Percentiles rank a stretch among this genome's conserved stretches.
Conservation (phyloP, 2,888 invertebrate genomes). For the Archips xylosteana region DNA sequence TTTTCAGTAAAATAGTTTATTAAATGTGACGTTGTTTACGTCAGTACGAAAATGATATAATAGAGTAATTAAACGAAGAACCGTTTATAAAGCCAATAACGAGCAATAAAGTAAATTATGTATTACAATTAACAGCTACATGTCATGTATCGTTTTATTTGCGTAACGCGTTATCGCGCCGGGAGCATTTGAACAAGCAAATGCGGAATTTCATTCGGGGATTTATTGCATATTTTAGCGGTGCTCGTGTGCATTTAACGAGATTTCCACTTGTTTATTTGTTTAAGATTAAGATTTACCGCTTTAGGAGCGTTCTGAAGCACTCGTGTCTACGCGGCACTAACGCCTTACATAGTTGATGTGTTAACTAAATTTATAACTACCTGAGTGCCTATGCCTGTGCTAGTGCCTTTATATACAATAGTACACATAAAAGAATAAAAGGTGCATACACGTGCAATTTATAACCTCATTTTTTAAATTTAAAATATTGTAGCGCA, state of each 20-base stretch:
- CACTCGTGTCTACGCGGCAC: constrained; percentile 9
- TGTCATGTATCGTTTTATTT: constrained; percentile 31
- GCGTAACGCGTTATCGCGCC: constrained; percentile 55
- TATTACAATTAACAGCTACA: constrained; percentile 18
- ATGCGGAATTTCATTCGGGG: constrained; percentile 46
- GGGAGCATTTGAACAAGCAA: constrained; percentile 53
- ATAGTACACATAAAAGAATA: no score
- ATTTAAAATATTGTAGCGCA: neutral
- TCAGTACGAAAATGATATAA: neutral
- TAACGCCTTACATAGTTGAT: neutral
- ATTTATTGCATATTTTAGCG: constrained; percentile 71
- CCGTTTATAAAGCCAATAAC: neutral
- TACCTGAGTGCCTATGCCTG: neutral
- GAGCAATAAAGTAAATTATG: constrained; percentile 4
- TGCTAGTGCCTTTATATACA: no score
- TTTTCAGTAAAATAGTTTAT: constrained; percentile 32
- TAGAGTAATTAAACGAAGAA: neutral
- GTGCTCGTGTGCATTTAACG: constrained; percentile 68
- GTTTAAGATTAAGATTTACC: constrained; percentile 35
- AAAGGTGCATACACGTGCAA: no score
- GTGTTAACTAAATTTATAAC: neutral
- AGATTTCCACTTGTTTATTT: constrained; percentile 44
- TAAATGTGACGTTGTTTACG: constrained; percentile 16
- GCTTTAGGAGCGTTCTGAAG: neutral
- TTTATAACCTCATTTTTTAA: no score